phyloP scores from a whole-genome alignment of 2,888 invertebrate genomes.

The Lampropteryx suffumata region DNA sequence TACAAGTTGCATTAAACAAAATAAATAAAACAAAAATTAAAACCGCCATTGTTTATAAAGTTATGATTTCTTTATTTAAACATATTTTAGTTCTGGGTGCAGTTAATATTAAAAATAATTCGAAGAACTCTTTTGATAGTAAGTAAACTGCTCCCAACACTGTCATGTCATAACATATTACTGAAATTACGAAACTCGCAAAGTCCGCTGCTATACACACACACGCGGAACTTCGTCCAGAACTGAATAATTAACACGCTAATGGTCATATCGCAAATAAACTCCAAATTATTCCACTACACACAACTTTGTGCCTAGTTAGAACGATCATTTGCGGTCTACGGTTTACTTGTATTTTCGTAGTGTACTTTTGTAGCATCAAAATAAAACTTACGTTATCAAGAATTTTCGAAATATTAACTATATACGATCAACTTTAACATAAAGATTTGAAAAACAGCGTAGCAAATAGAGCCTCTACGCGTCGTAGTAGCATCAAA shows the following conservation, averaged over 20 bases:
- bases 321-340: constrained; percentile 31
- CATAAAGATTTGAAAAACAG: too few relatives aligned
- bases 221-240: constrained; percentile 45
- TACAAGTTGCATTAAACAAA: too few relatives aligned
- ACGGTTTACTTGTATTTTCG: constrained; percentile 1
- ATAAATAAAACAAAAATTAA: too few relatives aligned
- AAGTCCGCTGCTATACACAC: constrained; percentile 18
- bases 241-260: constrained; percentile 75
- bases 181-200: constrained; percentile 11
- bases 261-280: constrained; percentile 77
- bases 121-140: too few relatives aligned
- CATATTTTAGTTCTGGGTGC: too few relatives aligned
- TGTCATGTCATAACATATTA: constrained; percentile 16
- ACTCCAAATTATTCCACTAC: constrained; percentile 72
- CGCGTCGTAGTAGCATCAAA: background rate
- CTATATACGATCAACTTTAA: too few relatives aligned
- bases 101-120: too few relatives aligned
- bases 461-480: too few relatives aligned
- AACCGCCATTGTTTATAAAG: too few relatives aligned
- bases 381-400: background rate
- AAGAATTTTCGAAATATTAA: too few relatives aligned
- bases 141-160: too few relatives aligned
- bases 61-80: too few relatives aligned
- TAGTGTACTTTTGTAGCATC: constrained; percentile 1
- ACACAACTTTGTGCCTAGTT: constrained; percentile 54